phyloP scores from a whole-genome alignment of 2,888 invertebrate genomes.

The Formica aserva region DNA sequence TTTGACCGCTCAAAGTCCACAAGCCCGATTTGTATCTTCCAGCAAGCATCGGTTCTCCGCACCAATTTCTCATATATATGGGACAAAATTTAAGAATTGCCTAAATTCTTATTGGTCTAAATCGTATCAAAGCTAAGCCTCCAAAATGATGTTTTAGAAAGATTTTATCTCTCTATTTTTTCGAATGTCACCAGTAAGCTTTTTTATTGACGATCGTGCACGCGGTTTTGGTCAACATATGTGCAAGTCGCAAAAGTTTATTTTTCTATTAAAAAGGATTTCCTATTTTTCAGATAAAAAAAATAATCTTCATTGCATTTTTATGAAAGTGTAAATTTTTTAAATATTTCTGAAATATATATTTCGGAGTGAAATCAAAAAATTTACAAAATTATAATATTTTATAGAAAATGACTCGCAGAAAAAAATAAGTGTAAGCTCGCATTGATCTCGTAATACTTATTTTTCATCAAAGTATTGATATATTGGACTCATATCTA shows the following conservation, averaged over 20 bases:
- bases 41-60: background rate
- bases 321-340: background rate
- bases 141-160: background rate
- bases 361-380: background rate
- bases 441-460: background rate
- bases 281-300: background rate
- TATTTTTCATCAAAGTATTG: background rate
- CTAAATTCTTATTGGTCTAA: background rate
- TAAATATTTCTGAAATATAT: background rate
- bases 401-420: background rate
- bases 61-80: background rate
- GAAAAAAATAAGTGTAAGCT: background rate
- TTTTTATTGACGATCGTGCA: background rate
- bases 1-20: conserved; percentile 85
- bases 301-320: background rate
- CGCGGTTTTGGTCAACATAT: background rate
- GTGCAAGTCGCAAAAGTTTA: background rate
- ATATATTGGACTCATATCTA: background rate
- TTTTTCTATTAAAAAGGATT: background rate
- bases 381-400: background rate
- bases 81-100: background rate
- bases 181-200: background rate
- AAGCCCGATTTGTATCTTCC: background rate
- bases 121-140: background rate
- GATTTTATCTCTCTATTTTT: background rate